Percentiles rank a stretch among this genome's conserved stretches.
Evolutionary conservation across 2,888 invertebrate species (phyloP).

Genomic region (Pediacus dermestoides): DNA sequence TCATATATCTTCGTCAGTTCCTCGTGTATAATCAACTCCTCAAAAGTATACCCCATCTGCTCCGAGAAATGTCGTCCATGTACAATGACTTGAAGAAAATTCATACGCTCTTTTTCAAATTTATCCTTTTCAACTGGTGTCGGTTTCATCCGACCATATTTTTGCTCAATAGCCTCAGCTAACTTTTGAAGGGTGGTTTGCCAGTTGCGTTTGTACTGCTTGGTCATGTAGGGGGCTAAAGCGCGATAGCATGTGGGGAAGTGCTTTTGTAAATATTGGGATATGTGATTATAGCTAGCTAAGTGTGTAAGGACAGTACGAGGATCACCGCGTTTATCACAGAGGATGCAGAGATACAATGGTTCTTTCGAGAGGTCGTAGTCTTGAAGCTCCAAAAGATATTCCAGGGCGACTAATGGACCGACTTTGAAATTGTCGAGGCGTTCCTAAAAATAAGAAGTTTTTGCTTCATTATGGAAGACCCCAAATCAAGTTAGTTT

Average conservation of each 20-base stretch:
- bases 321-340: slow-evolving; percentile 75
- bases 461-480: too few relatives aligned
- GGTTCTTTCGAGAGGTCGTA: slow-evolving; percentile 66
- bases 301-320: slow-evolving; percentile 76
- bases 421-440: slow-evolving; percentile 56
- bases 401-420: slow-evolving; percentile 70
- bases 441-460: slow-evolving; percentile 36
- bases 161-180: slow-evolving; percentile 69
- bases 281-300: slow-evolving; percentile 68
- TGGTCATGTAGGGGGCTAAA: slow-evolving; percentile 59
- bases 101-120: slow-evolving; percentile 63
- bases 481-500: slow-evolving; percentile 11
- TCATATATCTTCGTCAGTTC: slow-evolving; percentile 40
- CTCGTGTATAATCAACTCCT: slow-evolving; percentile 50
- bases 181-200: slow-evolving; percentile 53
- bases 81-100: slow-evolving; percentile 62
- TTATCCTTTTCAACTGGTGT: slow-evolving; percentile 63
- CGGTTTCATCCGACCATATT: slow-evolving; percentile 67
- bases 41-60: slow-evolving; percentile 55
- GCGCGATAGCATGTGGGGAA: slow-evolving; percentile 60
- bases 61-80: slow-evolving; percentile 66
- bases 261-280: slow-evolving; percentile 64
- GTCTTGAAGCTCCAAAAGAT: slow-evolving; percentile 69
- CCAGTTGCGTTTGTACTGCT: slow-evolving; percentile 56
- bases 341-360: slow-evolving; percentile 72